Conservation (phyloP, 2,797 vertebrate species). For the Nyctalus aviator region DNA sequence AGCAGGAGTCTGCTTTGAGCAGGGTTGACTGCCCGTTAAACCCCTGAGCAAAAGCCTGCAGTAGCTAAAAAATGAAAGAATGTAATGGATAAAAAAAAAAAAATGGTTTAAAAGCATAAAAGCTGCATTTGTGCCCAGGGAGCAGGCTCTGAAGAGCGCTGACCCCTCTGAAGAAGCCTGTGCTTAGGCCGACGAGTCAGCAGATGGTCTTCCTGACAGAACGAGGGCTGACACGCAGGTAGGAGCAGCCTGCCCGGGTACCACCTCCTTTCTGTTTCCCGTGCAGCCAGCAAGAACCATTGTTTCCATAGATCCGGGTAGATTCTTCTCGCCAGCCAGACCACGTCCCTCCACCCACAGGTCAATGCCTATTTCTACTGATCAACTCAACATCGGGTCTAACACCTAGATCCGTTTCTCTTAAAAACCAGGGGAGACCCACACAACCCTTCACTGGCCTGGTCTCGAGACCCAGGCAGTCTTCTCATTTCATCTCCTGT, state of each 20-base stretch:
- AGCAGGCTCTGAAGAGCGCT: neutral
- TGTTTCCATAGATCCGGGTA: constrained; percentile 30
- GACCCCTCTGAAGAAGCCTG: neutral
- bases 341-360: neutral
- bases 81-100: too few species aligned
- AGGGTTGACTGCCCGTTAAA: neutral
- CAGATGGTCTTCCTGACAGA: neutral
- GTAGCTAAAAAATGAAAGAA: neutral
- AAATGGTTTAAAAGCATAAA: neutral
- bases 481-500: neutral
- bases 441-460: neutral
- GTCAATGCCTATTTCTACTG: neutral
- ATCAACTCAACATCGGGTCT: neutral
- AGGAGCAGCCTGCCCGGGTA: neutral
- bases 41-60: neutral
- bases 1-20: too few species aligned
- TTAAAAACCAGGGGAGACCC: neutral
- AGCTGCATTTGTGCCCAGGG: rapidly evolving
- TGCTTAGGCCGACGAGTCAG: rapidly evolving
- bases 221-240: rapidly evolving
- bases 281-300: neutral
- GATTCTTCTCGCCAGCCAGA: neutral
- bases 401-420: neutral
- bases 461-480: neutral
- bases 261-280: neutral